phyloP scores from a whole-genome alignment of 2,888 invertebrate genomes.

The Heliconius erato region DNA sequence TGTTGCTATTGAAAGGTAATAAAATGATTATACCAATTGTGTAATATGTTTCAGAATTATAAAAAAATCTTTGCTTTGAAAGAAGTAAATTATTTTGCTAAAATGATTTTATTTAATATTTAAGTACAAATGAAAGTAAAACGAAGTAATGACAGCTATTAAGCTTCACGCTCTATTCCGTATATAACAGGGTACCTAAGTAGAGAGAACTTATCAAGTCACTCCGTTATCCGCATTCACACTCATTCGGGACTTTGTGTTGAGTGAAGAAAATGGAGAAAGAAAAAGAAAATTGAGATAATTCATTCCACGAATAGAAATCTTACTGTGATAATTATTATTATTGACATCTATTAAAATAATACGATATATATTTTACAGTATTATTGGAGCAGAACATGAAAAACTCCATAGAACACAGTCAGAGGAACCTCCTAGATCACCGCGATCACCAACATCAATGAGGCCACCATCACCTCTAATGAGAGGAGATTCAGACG shows the following conservation, averaged over 20 bases:
- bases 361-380: slow-evolving; percentile 53
- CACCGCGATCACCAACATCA: slow-evolving; percentile 88
- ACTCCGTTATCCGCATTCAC: too few relatives aligned
- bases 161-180: too few relatives aligned
- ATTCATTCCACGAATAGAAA: neutral
- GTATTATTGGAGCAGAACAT: slow-evolving; percentile 86
- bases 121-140: too few relatives aligned
- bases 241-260: too few relatives aligned
- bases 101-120: too few relatives aligned
- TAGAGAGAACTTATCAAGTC: too few relatives aligned
- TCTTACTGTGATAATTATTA: neutral
- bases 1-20: slow-evolving; percentile 73
- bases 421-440: slow-evolving; percentile 93
- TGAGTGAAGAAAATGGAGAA: too few relatives aligned
- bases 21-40: neutral
- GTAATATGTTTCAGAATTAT: neutral
- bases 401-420: slow-evolving; percentile 93
- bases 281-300: too few relatives aligned
- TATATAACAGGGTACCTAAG: too few relatives aligned
- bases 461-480: slow-evolving; percentile 79
- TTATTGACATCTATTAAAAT: neutral
- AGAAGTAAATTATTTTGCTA: too few relatives aligned
- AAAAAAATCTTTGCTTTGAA: too few relatives aligned
- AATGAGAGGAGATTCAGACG: slow-evolving; percentile 77
- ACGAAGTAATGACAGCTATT: too few relatives aligned